Evolutionary conservation across 2,797 vertebrate genomes (phyloP), one percentile per base, ranked within the genome.

Genomic region (Myotis daubentonii): DNA sequence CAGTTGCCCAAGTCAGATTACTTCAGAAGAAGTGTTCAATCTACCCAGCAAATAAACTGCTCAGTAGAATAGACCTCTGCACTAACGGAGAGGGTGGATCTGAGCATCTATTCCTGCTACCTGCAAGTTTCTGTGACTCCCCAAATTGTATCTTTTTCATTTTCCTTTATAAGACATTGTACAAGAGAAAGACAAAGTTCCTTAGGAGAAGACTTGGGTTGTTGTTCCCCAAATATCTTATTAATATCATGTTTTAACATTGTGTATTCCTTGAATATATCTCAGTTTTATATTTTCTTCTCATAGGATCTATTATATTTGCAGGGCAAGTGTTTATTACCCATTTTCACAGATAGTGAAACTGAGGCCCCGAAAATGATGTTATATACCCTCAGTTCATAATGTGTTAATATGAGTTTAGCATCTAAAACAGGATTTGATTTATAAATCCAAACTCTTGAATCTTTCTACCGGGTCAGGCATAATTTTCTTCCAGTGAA

Each of bases 391-490:
- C n/a, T 79, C 8, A 41, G 28, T 44, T 79, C 36, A 65, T 19
- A 47, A 8, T 55, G 22, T 74, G 1, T 79, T 74, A 60, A 79
- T 66, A 41, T 41, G 30, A 80, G 49, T 92, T 68, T 78, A 74
- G 44, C 82, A 75, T 55, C 12, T 75, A 51, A 92, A 74, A 38
- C 19, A 89, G n/a, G n/a, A 95, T 90, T 90, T 89, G 36, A 74
- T 90, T 92, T 22, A 76, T 75, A 71, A 92, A 84, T 87, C 22
- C 13, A 89, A 62, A 81, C 41, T 47, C 17, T 6, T 49, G 47
- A 82, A 33, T 83, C 6, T 83, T 92, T 70, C 71, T 62, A 41
- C 19, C 19, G 66, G 19, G 28, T 6, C 70, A 49, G 23, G 47
- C 8, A 44, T 57, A 38, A 49, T 86, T 92, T 92, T 92, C 85